phyloP scores from a whole-genome alignment of 2,797 vertebrate species.

The Neoniphon sammara region DNA sequence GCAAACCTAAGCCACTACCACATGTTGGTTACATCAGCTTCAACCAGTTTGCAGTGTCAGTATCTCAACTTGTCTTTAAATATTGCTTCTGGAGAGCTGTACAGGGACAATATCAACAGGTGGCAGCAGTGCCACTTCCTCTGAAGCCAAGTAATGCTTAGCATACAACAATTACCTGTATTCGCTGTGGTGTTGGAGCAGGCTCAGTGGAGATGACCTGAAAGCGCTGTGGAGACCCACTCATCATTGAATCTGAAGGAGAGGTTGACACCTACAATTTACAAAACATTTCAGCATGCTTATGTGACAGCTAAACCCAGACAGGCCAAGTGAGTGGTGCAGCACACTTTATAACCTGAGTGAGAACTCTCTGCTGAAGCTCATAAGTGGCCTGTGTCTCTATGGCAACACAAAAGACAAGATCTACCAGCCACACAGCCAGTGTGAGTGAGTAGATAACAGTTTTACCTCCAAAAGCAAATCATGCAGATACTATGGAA shows the following conservation, averaged over 20 bases:
- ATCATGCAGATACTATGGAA: constrained; percentile 48
- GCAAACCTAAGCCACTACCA: constrained; percentile 17
- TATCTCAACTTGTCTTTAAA: background rate
- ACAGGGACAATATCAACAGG: constrained; percentile 15
- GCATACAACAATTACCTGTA: constrained; percentile 85
- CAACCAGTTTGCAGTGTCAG: no score
- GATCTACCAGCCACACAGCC: constrained; percentile 55
- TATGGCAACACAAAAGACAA: constrained; percentile 74
- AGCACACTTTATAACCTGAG: no score
- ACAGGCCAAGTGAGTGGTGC: background rate
- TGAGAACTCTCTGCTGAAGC: constrained; percentile 67
- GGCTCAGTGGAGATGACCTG: constrained; percentile 94
- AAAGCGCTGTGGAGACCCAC: constrained; percentile 92
- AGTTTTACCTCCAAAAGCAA: constrained; percentile 59
- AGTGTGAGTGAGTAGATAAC: constrained; percentile 66
- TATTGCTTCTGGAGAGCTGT: background rate
- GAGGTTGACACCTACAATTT: constrained; percentile 82
- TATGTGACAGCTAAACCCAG: background rate
- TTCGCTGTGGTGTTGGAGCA: constrained; percentile 89
- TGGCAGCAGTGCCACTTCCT: constrained; percentile 13
- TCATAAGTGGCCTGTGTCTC: constrained; percentile 72
- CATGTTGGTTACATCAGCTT: constrained; percentile 9
- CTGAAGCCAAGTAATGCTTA: background rate
- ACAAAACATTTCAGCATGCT: constrained; percentile 22
- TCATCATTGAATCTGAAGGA: constrained; percentile 90